These are phyloP conservation scores for Paramormyrops kingsleyae DNA, from an alignment of 2,113 vertebrate species.

Conservation along the genomic window DNA sequence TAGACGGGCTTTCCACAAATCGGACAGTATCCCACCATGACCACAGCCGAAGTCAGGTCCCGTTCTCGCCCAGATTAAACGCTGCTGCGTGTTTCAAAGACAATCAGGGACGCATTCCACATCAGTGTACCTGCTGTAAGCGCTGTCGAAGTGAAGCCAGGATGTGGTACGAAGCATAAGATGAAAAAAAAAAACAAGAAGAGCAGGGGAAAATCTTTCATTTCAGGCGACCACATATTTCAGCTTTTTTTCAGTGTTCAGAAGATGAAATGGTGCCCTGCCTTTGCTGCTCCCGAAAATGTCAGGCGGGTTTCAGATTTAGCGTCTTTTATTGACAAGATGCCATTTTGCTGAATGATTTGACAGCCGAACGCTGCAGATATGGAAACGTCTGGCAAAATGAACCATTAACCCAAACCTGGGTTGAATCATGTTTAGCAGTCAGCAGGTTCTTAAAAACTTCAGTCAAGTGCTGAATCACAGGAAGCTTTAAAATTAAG, in stretches of 20 bases:
- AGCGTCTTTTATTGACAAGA: background rate
- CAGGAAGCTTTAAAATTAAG: background rate
- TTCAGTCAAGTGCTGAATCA: background rate
- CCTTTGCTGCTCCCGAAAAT: background rate
- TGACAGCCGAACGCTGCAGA: background rate
- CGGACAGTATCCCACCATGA: slow-evolving; percentile 19
- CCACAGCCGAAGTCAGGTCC: background rate
- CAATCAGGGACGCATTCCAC: background rate
- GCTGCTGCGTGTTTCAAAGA: background rate
- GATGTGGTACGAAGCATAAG: slow-evolving; percentile 5
- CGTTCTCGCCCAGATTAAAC: background rate
- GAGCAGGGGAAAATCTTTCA: background rate
- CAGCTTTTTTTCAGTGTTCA: background rate
- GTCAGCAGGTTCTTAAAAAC: background rate
- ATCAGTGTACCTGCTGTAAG: background rate
- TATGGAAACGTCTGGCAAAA: background rate
- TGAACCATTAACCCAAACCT: background rate
- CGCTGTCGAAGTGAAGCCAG: background rate
- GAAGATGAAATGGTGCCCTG: background rate
- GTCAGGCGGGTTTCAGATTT: background rate
- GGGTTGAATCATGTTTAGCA: background rate
- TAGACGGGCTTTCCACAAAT: slow-evolving; percentile 23
- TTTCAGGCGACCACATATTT: background rate
- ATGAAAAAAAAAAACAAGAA: background rate
- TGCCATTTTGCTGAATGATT: background rate